Conservation (phyloP, 2,113 vertebrate species). For the Sardina pilchardus region DNA sequence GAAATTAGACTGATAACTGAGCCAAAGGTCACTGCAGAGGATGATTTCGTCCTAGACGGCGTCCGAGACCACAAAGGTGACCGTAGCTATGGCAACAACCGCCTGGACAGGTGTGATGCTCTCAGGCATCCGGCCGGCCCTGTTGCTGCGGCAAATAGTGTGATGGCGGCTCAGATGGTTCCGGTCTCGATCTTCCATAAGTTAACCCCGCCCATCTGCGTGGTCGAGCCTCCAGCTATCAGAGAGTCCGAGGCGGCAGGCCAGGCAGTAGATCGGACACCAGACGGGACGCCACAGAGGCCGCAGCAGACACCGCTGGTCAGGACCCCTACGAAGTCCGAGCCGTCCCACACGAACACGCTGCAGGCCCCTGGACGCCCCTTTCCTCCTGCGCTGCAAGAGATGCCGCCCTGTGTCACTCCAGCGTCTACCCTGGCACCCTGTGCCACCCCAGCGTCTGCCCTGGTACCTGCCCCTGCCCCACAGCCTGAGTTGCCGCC, state of each 20-base stretch:
- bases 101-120: conserved; percentile 1
- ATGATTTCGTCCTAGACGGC: background rate
- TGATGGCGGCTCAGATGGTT: background rate
- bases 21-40: background rate
- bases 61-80: background rate
- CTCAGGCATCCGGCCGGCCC: background rate
- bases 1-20: background rate
- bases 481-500: background rate
- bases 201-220: background rate
- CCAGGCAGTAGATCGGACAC: no score
- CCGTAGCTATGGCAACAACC: background rate
- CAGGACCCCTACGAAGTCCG: no score
- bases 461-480: background rate
- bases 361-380: background rate
- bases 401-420: background rate
- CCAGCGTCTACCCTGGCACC: background rate
- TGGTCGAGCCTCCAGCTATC: background rate
- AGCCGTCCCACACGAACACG: no score
- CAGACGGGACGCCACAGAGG: no score
- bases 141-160: background rate
- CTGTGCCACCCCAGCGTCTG: background rate
- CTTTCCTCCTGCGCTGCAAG: background rate
- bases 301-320: no score
- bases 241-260: background rate
- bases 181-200: background rate